Base-by-base conservation (phyloP, 2,888 invertebrate genomes). In the Meta bourneti region DNA sequence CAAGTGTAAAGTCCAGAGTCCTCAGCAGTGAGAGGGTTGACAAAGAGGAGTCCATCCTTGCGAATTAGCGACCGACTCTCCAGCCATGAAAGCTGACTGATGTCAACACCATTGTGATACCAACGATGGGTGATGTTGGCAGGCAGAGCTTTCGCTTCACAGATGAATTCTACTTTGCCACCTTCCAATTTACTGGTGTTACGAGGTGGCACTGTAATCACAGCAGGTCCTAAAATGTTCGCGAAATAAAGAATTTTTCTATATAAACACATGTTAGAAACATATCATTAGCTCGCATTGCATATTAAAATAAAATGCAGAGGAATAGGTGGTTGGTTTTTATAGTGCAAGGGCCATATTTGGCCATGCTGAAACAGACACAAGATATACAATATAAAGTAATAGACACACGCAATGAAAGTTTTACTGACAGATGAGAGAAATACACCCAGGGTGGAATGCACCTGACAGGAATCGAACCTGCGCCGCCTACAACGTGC, bases 1-100 rank as follows among this genome's bases (percentile, higher is more conserved):
- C 99, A 99, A 93, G 98, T 96, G 95, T 98, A 99, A 95, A 98
- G 97, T 72, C 99, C 99, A 89, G 98, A 97, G 95, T 99, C 99
- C 94, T 98, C 98, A 61, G 98, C 98, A 94, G 97, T 97, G 91
- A 98, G 98, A 11, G 98, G 98, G 95, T 98, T 98, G 95, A 99
- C 98, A 94, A 98, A 97, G 93, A 99, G 96, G 91, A 98, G 97
- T 51, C 98, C 98, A 95, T 98, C 98, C 93, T 97, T 96, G 92
- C 97, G 96, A 94, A 98, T 97, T 9, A 93, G 77, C n/a, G 94
- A 92, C 19, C 94, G 90, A 93, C 93, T 94, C 92, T 93, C 94
- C 93, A 94, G 94, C 94, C 93, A 94, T 93, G 96, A 95, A 92
- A 96, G 95, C 93, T 96, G 96, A 81, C 95, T 95, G 82, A 97